Evolutionary conservation across 2,113 vertebrate genomes (phyloP), one percentile per base, ranked within the genome.

Genomic region (Nyctereutes procyonoides): DNA sequence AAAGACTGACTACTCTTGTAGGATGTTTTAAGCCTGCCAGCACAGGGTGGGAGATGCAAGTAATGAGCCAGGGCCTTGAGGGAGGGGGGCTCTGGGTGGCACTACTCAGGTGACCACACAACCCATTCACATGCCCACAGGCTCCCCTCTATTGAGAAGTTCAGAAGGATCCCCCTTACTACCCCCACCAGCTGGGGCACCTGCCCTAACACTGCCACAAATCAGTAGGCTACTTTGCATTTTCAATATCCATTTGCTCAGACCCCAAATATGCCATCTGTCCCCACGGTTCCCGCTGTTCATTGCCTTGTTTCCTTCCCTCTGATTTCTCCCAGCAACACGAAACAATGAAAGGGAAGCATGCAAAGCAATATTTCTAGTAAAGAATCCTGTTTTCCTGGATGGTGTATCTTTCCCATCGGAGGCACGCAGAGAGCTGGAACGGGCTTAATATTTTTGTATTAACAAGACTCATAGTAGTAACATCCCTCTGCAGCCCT

Each of bases 381-480:
- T 26, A 30, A 92, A 97, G 87, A 90, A 74, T 55, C 85, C 82
- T 56, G 77, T 87, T 96, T 92, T 92, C 90, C 95, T 97, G 3
- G 32, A 22, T 43, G 55, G 53, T 71, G 62, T 69, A 89, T 94
- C 97, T 90, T 96, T 97, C 97, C 92, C 96, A 88, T 83, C 9
- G 2, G 96, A 95, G 76, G 88, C 88, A 76, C 1, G 0, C 71
- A 19, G 92, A 88, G 60, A 88, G 55, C 80, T 16, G 80, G 77
- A 73, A 77, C 20, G 16, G 92, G 48, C 77, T 96, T 96, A 88
- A 88, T 94, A 92, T 93, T 89, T 96, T 84, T 94, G 62, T 79
- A 94, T 93, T 95, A 95, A 96, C 48, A 63, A 88, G 92, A 96
- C 86, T 84, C 93, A n/a, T 8, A 56, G 77, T 79, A 19, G 73